Evolutionary conservation across 1,140 invertebrate genomes (phyloP).

Genomic region (Diuraphis noxia): DNA sequence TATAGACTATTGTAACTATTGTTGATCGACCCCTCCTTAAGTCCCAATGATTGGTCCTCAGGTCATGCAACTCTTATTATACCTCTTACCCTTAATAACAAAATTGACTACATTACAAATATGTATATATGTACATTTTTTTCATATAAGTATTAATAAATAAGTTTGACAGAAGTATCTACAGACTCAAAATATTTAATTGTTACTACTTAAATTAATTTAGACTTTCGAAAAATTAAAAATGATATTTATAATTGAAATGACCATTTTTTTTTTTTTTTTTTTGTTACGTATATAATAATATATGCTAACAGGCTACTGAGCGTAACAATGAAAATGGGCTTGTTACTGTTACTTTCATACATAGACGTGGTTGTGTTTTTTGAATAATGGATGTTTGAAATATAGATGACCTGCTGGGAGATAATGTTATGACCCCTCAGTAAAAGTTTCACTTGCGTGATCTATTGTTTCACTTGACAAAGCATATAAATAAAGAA

Average conservation of each 20-base stretch:
- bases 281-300: slow-evolving; percentile 25
- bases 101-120: not conserved
- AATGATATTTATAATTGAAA: slow-evolving; percentile 17
- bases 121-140: not conserved
- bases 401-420: slow-evolving; percentile 47
- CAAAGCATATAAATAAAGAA: slow-evolving; percentile 32
- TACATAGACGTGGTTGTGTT: slow-evolving; percentile 16
- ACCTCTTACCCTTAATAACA: not conserved
- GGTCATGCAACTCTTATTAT: slow-evolving; percentile 44
- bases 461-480: slow-evolving; percentile 47
- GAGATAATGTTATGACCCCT: slow-evolving; percentile 52
- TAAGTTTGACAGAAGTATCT: not conserved
- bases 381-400: slow-evolving; percentile 45
- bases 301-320: slow-evolving; percentile 51
- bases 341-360: slow-evolving; percentile 52
- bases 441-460: slow-evolving; percentile 50
- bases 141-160: not conserved
- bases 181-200: not conserved
- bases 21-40: slow-evolving; percentile 18
- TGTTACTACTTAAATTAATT: slow-evolving; percentile 1
- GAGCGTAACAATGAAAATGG: slow-evolving; percentile 49
- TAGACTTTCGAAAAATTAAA: slow-evolving; percentile 49
- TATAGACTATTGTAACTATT: not conserved
- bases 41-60: not conserved
- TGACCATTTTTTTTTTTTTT: slow-evolving; percentile 10